These are phyloP conservation scores for Stichodactyla mertensii DNA, from an alignment of 64 coral and sea anemone genomes.

Conservation along the genomic window DNA sequence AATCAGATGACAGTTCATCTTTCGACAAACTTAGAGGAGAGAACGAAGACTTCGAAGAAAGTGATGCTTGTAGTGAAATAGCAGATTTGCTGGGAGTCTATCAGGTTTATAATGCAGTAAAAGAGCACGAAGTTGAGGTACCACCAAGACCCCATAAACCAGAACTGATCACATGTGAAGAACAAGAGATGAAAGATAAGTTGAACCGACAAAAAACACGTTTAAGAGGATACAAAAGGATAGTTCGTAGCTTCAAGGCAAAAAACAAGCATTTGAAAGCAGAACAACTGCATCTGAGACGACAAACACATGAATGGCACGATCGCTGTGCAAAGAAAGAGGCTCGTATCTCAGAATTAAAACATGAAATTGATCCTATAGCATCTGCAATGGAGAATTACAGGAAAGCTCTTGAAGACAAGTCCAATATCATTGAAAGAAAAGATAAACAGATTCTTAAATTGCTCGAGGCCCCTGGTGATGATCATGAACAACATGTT, in stretches of 20 bases:
- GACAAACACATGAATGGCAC: not conserved
- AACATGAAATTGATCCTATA: not conserved
- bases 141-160: not conserved
- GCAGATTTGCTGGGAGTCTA: conserved; percentile 9
- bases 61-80: conserved; percentile 17
- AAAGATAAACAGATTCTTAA: conserved; percentile 4
- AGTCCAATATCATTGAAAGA: not conserved
- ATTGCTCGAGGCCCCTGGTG: not conserved
- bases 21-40: not conserved
- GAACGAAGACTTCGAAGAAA: not conserved
- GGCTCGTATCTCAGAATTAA: not conserved
- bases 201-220: not conserved
- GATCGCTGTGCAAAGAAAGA: not conserved
- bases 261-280: conserved; percentile 10
- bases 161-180: conserved; percentile 19
- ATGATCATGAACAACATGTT: not conserved
- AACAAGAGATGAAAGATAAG: not conserved
- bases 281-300: not conserved
- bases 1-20: not conserved
- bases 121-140: not conserved
- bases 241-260: not conserved
- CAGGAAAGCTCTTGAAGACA: conserved; percentile 1
- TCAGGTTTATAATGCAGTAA: not conserved
- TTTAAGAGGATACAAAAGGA: not conserved
- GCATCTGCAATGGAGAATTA: not conserved